phyloP scores from a whole-genome alignment of 2,113 vertebrate species.

The Oryzias celebensis region DNA sequence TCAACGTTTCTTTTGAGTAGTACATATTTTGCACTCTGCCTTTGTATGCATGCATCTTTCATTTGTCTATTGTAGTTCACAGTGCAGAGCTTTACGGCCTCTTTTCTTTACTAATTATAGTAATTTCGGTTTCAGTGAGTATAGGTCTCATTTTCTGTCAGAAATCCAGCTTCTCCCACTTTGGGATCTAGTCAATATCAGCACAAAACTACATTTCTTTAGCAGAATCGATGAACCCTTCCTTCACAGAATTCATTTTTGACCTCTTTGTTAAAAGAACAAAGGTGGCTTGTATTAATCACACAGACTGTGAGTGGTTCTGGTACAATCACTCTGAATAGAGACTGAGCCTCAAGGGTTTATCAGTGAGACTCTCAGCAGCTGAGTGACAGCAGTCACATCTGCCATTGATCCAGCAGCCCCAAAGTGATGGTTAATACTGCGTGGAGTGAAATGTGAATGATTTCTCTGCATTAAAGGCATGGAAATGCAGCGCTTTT shows the following conservation, averaged over 20 bases:
- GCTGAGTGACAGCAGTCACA: conserved; percentile 28
- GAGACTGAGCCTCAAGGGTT: conserved; percentile 6
- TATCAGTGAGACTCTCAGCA: conserved; percentile 25
- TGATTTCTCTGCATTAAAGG: conserved; percentile 9
- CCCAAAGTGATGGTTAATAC: conserved; percentile 31
- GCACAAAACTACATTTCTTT: no score
- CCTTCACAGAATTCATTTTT: conserved; percentile 22
- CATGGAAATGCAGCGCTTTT: no score
- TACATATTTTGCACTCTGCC: no score
- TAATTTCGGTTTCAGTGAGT: no score
- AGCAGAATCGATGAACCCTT: conserved; percentile 14
- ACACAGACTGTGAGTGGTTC: conserved; percentile 7
- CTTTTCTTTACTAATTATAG: no score
- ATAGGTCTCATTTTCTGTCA: no score
- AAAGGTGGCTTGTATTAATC: conserved; percentile 41
- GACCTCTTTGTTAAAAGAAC: conserved; percentile 34
- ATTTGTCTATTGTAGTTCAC: no score
- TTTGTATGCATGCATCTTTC: no score
- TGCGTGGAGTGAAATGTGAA: background rate
- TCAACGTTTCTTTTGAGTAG: no score
- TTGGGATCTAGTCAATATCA: no score
- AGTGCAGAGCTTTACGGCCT: no score
- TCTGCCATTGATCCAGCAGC: conserved; percentile 19
- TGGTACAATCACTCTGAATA: conserved; percentile 4
- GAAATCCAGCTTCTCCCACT: no score